Evolutionary conservation across 1,140 invertebrate species (phyloP).

Genomic region (Anastatus disparis): DNA sequence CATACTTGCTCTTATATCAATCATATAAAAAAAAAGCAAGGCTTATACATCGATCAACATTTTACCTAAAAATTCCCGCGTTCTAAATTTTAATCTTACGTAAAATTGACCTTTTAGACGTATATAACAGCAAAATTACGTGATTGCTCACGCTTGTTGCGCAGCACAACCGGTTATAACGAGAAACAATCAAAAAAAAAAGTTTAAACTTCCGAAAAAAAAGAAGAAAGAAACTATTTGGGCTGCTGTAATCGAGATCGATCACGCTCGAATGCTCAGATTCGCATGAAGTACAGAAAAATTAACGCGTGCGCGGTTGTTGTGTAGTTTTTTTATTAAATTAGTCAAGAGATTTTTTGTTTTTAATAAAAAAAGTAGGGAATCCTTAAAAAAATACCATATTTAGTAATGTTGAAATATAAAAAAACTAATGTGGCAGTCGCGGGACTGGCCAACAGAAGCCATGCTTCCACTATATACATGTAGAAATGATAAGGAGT

Average conservation of each 20-base stretch:
- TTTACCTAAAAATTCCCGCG: background rate
- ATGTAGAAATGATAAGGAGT: too few species aligned
- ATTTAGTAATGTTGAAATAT: too few species aligned
- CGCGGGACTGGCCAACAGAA: too few species aligned
- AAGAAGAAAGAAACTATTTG: background rate
- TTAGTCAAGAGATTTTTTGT: too few species aligned
- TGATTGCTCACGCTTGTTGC: background rate
- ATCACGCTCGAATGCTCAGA: background rate
- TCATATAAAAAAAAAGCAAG: too few species aligned
- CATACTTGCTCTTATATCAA: too few species aligned
- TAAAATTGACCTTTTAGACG: background rate
- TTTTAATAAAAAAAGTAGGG: too few species aligned
- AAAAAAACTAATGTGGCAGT: too few species aligned
- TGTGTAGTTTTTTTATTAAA: background rate
- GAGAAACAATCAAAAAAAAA: background rate
- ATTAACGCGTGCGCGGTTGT: constrained; percentile 1
- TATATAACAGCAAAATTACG: background rate
- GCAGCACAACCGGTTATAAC: background rate
- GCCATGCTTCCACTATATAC: too few species aligned
- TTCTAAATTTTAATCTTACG: background rate
- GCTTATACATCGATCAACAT: too few species aligned
- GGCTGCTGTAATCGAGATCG: too few species aligned
- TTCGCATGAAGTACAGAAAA: background rate
- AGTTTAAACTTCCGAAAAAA: background rate
- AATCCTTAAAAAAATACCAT: too few species aligned